phyloP scores from a whole-genome alignment of 2,113 vertebrate species.

The Cyanistes caeruleus region DNA sequence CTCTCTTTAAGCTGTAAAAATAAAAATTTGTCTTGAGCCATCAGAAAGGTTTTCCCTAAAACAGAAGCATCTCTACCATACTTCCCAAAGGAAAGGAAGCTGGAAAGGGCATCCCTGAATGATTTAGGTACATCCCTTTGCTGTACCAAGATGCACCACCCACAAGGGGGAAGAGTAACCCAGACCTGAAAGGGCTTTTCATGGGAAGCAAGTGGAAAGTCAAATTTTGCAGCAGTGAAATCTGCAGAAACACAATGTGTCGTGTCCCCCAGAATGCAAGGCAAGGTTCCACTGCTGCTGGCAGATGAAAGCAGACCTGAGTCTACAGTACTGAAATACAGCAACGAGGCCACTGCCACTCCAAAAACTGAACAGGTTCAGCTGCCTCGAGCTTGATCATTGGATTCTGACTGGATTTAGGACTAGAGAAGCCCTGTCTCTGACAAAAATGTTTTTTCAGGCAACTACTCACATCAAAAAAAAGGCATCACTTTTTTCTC shows the following conservation, averaged over 20 bases:
- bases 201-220: neutral
- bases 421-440: neutral
- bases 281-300: neutral
- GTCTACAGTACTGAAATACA: neutral
- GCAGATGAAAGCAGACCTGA: neutral
- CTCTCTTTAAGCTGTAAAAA: neutral
- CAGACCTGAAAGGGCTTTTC: neutral
- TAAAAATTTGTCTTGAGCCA: neutral
- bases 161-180: neutral
- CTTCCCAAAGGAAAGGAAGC: neutral
- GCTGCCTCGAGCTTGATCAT: neutral
- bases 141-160: neutral
- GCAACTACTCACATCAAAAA: neutral
- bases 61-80: neutral
- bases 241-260: neutral
- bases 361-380: neutral
- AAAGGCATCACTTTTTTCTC: neutral
- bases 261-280: accelerated
- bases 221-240: neutral
- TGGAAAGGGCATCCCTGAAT: neutral
- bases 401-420: neutral
- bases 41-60: neutral
- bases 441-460: neutral
- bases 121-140: neutral
- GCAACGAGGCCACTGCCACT: neutral